phyloP scores from a whole-genome alignment of 2,113 vertebrate genomes.

The Serilophus lunatus region DNA sequence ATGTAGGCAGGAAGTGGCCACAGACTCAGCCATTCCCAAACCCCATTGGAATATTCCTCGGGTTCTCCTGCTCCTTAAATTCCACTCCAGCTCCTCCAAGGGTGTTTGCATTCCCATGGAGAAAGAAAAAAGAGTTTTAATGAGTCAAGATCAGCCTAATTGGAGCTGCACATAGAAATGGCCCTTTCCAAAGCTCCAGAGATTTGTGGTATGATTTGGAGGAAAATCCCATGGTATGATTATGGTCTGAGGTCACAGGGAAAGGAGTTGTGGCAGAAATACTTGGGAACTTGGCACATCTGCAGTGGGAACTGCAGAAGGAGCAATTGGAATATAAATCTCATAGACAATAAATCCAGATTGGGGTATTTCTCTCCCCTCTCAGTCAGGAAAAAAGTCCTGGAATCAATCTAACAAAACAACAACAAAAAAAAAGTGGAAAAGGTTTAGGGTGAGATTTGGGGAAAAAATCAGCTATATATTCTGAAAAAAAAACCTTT shows the following conservation, averaged over 20 bases:
- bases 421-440: neutral
- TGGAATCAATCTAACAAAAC: neutral
- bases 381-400: neutral
- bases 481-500: neutral
- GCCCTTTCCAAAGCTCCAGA: neutral
- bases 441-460: neutral
- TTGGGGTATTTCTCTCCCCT: neutral
- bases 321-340: neutral
- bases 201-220: neutral
- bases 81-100: rapidly evolving
- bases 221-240: rapidly evolving
- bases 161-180: neutral
- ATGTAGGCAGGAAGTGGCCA: neutral
- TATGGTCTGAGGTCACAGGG: neutral
- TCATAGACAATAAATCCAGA: neutral
- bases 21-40: neutral
- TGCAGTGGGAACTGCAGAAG: neutral
- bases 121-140: neutral
- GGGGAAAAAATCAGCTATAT: neutral
- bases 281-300: rapidly evolving
- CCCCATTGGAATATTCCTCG: neutral
- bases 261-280: neutral
- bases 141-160: neutral
- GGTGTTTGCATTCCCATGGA: neutral
- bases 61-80: neutral